These are phyloP conservation scores for Gerosis bhagava DNA, from an alignment of 2,888 invertebrate species.

Conservation along the genomic window DNA sequence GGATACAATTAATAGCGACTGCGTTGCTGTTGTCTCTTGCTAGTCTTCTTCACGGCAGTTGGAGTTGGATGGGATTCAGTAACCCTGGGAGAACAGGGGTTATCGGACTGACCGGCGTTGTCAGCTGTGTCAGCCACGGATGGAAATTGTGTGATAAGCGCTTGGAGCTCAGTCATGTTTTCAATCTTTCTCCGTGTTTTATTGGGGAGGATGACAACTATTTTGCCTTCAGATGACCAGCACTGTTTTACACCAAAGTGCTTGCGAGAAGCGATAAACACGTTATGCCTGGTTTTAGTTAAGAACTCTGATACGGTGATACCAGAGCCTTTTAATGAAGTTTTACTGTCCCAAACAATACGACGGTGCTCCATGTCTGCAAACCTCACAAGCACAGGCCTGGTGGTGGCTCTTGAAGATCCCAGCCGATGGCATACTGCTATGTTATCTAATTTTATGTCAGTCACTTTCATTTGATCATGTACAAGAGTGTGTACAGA, in stretches of 20 bases:
- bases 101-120: neutral
- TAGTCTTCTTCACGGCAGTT: too few relatives aligned
- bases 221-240: neutral
- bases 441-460: neutral
- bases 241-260: neutral
- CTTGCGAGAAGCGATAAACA: neutral
- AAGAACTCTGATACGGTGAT: constrained; percentile 1
- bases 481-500: neutral
- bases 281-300: neutral
- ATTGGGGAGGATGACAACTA: neutral
- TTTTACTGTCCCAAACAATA: neutral
- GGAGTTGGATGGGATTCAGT: too few relatives aligned
- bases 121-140: neutral
- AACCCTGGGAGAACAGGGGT: neutral
- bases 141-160: neutral
- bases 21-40: too few relatives aligned
- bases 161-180: neutral
- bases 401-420: neutral
- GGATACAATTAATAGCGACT: too few relatives aligned
- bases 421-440: neutral
- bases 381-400: neutral
- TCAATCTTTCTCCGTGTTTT: neutral
- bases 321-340: neutral
- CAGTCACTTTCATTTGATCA: neutral
- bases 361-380: neutral